phyloP scores from a whole-genome alignment of 2,113 vertebrate species.

The Tragelaphus strepsiceros region DNA sequence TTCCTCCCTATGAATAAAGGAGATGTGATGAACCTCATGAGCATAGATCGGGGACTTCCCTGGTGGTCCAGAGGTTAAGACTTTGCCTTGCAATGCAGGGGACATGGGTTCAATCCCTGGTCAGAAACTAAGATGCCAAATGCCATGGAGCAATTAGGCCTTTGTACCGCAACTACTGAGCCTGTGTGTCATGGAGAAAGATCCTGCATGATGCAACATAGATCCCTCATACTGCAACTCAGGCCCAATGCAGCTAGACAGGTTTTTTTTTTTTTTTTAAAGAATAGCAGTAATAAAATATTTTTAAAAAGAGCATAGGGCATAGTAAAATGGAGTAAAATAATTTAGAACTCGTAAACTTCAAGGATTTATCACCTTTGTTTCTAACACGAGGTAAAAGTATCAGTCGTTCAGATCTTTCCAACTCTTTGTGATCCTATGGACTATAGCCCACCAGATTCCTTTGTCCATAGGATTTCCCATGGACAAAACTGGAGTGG shows the following conservation, averaged over 20 bases:
- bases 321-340: neutral
- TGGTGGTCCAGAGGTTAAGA: neutral
- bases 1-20: fast-evolving
- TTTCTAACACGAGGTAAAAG: neutral
- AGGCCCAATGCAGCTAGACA: neutral
- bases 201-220: neutral
- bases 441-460: neutral
- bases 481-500: neutral
- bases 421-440: fast-evolving
- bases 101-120: neutral
- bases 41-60: neutral
- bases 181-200: fast-evolving
- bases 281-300: neutral
- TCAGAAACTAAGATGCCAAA: neutral
- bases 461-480: neutral
- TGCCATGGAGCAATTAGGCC: neutral
- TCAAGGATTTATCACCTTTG: neutral
- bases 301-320: neutral
- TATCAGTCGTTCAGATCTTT: neutral
- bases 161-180: neutral
- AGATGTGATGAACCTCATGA: neutral
- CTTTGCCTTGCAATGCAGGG: neutral
- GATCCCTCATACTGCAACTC: neutral
- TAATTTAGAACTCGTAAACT: neutral
- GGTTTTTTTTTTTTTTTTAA: neutral